Evolutionary conservation across 2,888 invertebrate species (phyloP).

Genomic region (Stenurella melanura): DNA sequence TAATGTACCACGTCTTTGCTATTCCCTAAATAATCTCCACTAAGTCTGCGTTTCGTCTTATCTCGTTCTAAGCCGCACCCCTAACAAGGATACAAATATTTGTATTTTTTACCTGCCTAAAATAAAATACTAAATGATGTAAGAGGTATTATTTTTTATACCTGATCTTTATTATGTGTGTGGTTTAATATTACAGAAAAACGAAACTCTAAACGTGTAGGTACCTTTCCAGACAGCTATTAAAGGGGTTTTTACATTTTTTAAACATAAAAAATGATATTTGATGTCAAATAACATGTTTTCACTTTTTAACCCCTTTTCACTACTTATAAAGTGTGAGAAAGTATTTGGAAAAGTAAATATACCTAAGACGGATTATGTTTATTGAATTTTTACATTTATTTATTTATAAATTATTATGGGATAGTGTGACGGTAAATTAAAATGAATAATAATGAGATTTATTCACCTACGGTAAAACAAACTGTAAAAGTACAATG

Average conservation of each 20-base stretch:
- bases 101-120: constrained; percentile 36
- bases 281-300: constrained; percentile 42
- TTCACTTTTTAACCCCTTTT: constrained; percentile 39
- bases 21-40: constrained; percentile 33
- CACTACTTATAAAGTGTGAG: constrained; percentile 30
- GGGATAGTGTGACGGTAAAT: too few relatives aligned
- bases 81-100: background rate
- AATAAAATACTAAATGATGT: constrained; percentile 40
- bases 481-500: too few relatives aligned
- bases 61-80: constrained; percentile 13
- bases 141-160: constrained; percentile 40
- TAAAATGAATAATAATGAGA: too few relatives aligned
- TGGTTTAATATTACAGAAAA: constrained; percentile 43
- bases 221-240: constrained; percentile 31
- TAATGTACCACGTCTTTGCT: background rate
- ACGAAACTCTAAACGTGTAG: constrained; percentile 40
- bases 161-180: constrained; percentile 43
- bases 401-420: background rate
- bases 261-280: constrained; percentile 40
- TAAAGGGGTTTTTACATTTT: constrained; percentile 38
- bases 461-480: too few relatives aligned
- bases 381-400: background rate
- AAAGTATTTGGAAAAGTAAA: constrained; percentile 27
- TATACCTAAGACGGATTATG: background rate
- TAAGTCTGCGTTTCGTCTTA: background rate